Conservation (phyloP, 92 coral and sea anemone species). For the Phenganax marumi region DNA sequence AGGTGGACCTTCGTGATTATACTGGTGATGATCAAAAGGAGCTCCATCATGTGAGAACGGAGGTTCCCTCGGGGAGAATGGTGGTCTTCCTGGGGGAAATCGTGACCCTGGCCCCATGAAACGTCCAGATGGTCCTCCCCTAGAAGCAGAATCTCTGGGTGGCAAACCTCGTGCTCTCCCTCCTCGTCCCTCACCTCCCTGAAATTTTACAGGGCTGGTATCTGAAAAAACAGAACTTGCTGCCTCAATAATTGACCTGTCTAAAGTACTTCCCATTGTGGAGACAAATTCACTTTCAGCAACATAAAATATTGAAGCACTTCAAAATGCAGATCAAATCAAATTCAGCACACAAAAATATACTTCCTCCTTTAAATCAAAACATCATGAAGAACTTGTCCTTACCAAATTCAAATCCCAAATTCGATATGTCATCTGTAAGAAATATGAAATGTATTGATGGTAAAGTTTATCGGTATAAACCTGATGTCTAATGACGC, state of each 20-base stretch:
- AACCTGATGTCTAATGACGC: too few species aligned
- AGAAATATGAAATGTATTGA: neutral
- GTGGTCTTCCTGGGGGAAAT: conserved; percentile 27
- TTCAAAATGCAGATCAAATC: too few species aligned
- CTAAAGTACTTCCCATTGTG: too few species aligned
- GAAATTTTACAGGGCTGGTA: conserved; percentile 1
- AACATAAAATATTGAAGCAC: too few species aligned
- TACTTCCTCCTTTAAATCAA: too few species aligned
- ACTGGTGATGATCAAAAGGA: conserved; percentile 1
- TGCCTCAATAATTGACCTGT: too few species aligned
- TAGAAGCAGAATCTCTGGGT: neutral
- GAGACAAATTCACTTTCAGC: too few species aligned
- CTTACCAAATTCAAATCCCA: conserved; percentile 99
- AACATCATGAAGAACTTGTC: neutral
- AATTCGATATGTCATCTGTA: conserved; percentile 60
- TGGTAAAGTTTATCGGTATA: neutral
- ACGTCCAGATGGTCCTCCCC: conserved; percentile 21
- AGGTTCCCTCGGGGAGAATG: conserved; percentile 19
- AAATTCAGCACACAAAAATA: too few species aligned
- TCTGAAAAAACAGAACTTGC: neutral
- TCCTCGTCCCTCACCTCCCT: conserved; percentile 33
- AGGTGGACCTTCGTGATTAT: conserved; percentile 37
- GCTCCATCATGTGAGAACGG: conserved; percentile 16
- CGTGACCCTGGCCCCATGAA: conserved; percentile 34
- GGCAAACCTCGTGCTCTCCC: conserved; percentile 11